Base-by-base conservation (phyloP, 2,113 vertebrate species). In the Anolis sagrei region DNA sequence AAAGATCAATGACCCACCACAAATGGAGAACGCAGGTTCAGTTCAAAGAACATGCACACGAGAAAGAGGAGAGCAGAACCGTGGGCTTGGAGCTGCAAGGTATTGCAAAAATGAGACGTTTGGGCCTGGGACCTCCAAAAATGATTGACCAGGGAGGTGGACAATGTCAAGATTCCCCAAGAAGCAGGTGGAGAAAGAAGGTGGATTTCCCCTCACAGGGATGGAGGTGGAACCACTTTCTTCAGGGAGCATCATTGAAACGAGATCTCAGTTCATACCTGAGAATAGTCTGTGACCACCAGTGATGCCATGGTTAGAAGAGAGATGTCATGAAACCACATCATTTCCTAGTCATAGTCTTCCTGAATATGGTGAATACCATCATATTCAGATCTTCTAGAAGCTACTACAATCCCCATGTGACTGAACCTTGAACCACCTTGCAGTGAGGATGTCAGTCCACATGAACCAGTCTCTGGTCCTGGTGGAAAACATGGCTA, bases 21-120 rank as follows among this genome's bases (percentile, higher is more conserved):
- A 88, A 91, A 83, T 95, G 94, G 88, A 94, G 94, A 95, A 96
- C 94, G 92, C 86, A 92, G 95, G 95, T 95, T 94, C 89, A 93
- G 94, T 93, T 95, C 93, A 95, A 93, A 95, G 18, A 58, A 94
- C 96, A 96, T 96, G 96, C 95, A 93, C 91, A 90, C 93, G 85
- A 96, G 92, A 93, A 94, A 93, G 54, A 58, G 94, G 95, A 95
- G 94, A 92, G 93, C 32, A 27, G 92, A 93, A 94, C 95, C 95
- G 95, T 95, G 96, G 95, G 94, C 93, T 96, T 97, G 95, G 96
- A 97, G 96, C 96, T 96, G 96, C 96, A 95, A 95, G 96, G 95
- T 96, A 95, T 95, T 96, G 95, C 92, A 96, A 94, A 94, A 51
- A 89, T 87, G 94, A 93, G 90, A 95, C 79, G 89, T 94, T 94